Conservation (phyloP, 2,888 invertebrate genomes). For the Dryobotodes eremita region DNA sequence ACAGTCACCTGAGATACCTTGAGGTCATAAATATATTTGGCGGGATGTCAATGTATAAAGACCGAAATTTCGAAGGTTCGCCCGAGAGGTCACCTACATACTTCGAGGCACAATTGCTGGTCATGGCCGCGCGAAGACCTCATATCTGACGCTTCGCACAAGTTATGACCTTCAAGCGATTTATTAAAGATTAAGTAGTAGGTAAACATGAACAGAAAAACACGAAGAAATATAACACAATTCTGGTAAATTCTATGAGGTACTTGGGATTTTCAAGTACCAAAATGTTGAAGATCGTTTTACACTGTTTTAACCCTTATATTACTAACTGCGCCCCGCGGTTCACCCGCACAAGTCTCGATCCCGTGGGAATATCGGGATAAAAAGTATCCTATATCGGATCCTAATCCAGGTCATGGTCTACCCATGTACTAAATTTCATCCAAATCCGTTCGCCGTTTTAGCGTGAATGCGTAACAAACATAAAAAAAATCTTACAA, state of each 20-base stretch:
- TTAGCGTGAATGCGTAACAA: too few relatives aligned
- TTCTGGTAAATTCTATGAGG: not conserved
- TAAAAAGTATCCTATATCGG: too few relatives aligned
- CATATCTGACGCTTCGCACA: conserved; percentile 75
- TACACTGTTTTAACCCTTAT: not conserved
- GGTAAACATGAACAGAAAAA: conserved; percentile 5
- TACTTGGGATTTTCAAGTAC: not conserved
- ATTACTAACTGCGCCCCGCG: not conserved
- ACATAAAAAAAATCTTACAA: too few relatives aligned
- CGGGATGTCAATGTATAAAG: conserved; percentile 81
- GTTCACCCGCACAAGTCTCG: too few relatives aligned
- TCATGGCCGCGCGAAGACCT: conserved; percentile 85
- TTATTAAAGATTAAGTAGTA: conserved; percentile 27
- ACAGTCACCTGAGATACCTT: conserved; percentile 38
- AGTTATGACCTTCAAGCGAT: conserved; percentile 68
- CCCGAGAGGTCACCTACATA: conserved; percentile 88
- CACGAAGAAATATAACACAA: not conserved
- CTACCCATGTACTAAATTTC: too few relatives aligned
- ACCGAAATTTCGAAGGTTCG: conserved; percentile 84
- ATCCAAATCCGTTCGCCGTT: too few relatives aligned
- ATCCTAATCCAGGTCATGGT: too few relatives aligned
- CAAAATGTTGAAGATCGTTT: not conserved
- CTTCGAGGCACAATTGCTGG: conserved; percentile 81
- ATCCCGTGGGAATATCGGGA: too few relatives aligned
- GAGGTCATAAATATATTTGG: conserved; percentile 69